A percentile compares a stretch with the other conserved stretches of the same genome.
Conservation (phyloP, 2,797 vertebrate genomes). For the Syngnathus acus region DNA sequence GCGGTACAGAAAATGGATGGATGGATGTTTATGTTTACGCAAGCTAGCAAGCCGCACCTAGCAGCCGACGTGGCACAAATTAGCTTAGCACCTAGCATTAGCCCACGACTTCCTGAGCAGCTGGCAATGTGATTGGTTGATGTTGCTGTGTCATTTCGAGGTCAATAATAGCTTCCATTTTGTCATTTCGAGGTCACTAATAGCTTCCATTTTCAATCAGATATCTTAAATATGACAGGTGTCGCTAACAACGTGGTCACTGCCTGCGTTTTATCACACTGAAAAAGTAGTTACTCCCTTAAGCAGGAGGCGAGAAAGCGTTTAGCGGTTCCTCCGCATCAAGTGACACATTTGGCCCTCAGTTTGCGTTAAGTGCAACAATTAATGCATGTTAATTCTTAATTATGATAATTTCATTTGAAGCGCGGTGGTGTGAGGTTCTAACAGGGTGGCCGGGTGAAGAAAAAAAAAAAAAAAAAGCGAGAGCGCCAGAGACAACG, state of each 20-base stretch:
- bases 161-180: no score
- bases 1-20: no score
- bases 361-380: slow-evolving; percentile 93
- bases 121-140: slow-evolving; percentile 8
- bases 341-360: slow-evolving; percentile 88
- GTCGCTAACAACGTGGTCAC: neutral
- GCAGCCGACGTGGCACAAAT: neutral
- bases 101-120: no score
- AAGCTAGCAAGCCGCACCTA: neutral
- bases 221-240: neutral
- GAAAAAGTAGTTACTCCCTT: slow-evolving; percentile 70
- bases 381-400: slow-evolving; percentile 99
- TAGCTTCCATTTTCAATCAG: neutral
- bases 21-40: no score
- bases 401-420: slow-evolving; percentile 95
- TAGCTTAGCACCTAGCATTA: neutral
- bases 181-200: no score
- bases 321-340: slow-evolving; percentile 76
- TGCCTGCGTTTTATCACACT: neutral
- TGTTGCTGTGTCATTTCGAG: slow-evolving; percentile 2
- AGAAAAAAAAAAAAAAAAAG: neutral
- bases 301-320: slow-evolving; percentile 88
- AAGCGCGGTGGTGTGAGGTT: slow-evolving; percentile 81
- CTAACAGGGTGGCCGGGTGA: slow-evolving; percentile 82
- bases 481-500: slow-evolving; percentile 64